Evolutionary conservation across 2,113 vertebrate genomes (phyloP).

Genomic region (Aegithalos caudatus): DNA sequence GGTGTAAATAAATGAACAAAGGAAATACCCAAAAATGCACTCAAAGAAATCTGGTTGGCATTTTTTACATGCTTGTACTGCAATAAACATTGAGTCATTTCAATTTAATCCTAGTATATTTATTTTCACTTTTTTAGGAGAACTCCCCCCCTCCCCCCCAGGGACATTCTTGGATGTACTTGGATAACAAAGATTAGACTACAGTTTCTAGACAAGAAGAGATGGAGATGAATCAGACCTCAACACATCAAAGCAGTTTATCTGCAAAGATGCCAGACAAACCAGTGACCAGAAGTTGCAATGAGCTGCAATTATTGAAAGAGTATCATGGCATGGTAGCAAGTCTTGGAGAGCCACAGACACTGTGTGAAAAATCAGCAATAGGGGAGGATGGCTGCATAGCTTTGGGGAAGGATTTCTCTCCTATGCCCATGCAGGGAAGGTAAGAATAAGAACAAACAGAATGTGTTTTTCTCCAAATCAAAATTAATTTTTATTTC

Average conservation of each 20-base stretch:
- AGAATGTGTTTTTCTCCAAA: neutral
- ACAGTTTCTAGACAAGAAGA: slow-evolving; percentile 70
- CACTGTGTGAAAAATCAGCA: slow-evolving; percentile 65
- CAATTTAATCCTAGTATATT: neutral
- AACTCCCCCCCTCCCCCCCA: neutral
- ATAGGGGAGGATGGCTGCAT: slow-evolving; percentile 47
- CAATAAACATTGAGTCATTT: neutral
- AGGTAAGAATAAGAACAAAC: slow-evolving; percentile 51
- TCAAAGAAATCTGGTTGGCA: neutral
- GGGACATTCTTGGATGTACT: slow-evolving; percentile 80
- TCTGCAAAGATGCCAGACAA: slow-evolving; percentile 61
- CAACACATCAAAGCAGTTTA: slow-evolving; percentile 61
- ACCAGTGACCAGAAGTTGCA: slow-evolving; percentile 69
- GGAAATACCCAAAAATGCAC: neutral
- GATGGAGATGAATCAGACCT: slow-evolving; percentile 78
- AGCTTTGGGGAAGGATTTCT: slow-evolving; percentile 44
- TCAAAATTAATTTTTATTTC: neutral
- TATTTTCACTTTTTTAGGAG: slow-evolving; percentile 46
- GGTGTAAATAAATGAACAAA: neutral
- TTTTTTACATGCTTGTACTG: neutral
- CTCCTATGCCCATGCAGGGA: slow-evolving; percentile 37
- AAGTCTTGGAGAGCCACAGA: slow-evolving; percentile 65
- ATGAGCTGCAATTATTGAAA: slow-evolving; percentile 77
- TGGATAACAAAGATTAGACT: slow-evolving; percentile 78
- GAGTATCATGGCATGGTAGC: slow-evolving; percentile 76